Evolutionary conservation across 2,113 vertebrate genomes (phyloP), one percentile per base, ranked within the genome.

Genomic region (Nettapus auritus): DNA sequence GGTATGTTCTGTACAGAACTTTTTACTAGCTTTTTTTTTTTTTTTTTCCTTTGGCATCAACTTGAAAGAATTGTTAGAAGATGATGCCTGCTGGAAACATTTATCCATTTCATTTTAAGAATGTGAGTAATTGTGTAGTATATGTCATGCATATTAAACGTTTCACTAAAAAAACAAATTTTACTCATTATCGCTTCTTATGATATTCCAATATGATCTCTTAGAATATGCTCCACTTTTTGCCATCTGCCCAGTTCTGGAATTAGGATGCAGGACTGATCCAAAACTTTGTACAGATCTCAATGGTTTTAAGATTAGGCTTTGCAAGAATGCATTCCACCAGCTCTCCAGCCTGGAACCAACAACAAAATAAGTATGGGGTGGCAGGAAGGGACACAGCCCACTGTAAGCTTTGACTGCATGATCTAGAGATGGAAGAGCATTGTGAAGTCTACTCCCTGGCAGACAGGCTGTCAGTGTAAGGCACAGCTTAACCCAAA

Each of bases 31-130:
- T 74, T 11, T 83, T 86, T 91, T 63, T 88, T 73, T 88, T 90
- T 9, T 38, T 85, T 89, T 83, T 84, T 89, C 40, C 33, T 53
- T 91, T 97, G 80, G 93, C 95, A 85, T 66, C 6, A 53, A 91
- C 89, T 94, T 96, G 75, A 96, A 98, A 97, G 90, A 96, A 96
- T 92, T 94, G 91, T 96, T 97, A 84, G 64, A 91, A 52, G 67
- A 74, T 83, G 50, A 91, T 91, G 87, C 90, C 88, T 96, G n/a
- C 88, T 97, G 94, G 96, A 97, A 97, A 69, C 83, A 91, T 76
- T 94, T 94, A 91, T 82, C 78, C 93, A 77, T 89, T 97, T 96
- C 67, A 70, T 90, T 93, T 97, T 90, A 88, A 96, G 93, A 96
- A 95, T 96, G 79, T 96, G 94, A 97, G 88, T 94, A 93, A 79